These are phyloP conservation scores for Dendronephthya gigantea DNA, from an alignment of 64 coral and sea anemone species.

Conservation along the genomic window DNA sequence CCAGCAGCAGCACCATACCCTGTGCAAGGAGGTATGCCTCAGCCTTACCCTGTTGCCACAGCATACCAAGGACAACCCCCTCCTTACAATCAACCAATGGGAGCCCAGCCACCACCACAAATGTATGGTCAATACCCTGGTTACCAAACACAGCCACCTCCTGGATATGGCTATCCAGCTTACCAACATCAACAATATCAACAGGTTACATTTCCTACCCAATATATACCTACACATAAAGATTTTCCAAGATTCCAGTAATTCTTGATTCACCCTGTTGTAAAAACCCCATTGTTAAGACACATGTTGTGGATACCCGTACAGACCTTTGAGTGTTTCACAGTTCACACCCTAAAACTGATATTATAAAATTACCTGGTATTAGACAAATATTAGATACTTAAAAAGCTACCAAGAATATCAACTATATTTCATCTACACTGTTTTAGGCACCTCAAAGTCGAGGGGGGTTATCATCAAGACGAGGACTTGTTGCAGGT, in stretches of 20 bases:
- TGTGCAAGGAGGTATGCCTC: background rate
- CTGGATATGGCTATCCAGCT: background rate
- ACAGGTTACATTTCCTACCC: background rate
- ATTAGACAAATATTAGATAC: too few species aligned
- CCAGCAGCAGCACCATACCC: background rate
- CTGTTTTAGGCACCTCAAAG: background rate
- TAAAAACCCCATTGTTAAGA: too few species aligned
- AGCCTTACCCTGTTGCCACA: background rate
- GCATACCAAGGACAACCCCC: background rate
- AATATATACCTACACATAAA: too few species aligned
- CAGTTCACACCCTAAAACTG: too few species aligned
- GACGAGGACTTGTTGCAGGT: background rate
- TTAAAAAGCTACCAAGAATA: too few species aligned
- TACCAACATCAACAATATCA: background rate
- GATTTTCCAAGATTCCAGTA: too few species aligned
- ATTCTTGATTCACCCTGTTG: too few species aligned
- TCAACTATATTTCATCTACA: too few species aligned
- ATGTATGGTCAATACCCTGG: background rate
- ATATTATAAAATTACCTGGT: too few species aligned
- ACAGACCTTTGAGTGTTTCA: too few species aligned
- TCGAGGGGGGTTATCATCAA: background rate
- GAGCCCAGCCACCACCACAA: background rate
- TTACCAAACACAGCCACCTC: background rate
- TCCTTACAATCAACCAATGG: background rate
- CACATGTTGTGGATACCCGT: too few species aligned